Conservation (phyloP, 2,113 vertebrate species). For the Ploceus nigricollis region DNA sequence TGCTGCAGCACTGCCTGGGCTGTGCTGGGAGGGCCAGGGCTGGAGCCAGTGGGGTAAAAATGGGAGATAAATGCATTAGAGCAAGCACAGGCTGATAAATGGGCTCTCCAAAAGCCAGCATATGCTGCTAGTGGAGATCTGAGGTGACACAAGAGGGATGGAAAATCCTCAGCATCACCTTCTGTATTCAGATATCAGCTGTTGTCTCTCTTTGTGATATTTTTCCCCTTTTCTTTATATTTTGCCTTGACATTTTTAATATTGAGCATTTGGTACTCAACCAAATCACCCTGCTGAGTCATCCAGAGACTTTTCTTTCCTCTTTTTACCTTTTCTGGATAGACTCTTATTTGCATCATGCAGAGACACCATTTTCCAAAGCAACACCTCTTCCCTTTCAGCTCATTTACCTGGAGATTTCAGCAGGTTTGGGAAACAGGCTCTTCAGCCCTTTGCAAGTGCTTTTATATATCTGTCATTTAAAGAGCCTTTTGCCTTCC, state of each 20-base stretch:
- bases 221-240: neutral
- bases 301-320: neutral
- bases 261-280: neutral
- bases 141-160: neutral
- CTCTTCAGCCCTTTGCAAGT: neutral
- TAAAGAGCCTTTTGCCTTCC: neutral
- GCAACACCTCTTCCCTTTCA: conserved; percentile 1
- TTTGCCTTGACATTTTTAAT: neutral
- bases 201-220: neutral
- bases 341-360: neutral
- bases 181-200: neutral
- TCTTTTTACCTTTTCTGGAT: neutral
- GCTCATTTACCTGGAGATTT: neutral
- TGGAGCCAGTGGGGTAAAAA: neutral
- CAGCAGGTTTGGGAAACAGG: neutral
- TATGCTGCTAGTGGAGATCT: neutral
- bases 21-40: neutral
- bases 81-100: neutral
- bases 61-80: neutral
- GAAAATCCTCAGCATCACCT: neutral
- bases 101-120: neutral
- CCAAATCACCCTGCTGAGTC: neutral
- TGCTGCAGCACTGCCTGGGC: neutral
- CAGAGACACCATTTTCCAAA: neutral
- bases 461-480: neutral